phyloP scores from a whole-genome alignment of 2,797 vertebrate genomes.

The Pseudochirops cupreus region DNA sequence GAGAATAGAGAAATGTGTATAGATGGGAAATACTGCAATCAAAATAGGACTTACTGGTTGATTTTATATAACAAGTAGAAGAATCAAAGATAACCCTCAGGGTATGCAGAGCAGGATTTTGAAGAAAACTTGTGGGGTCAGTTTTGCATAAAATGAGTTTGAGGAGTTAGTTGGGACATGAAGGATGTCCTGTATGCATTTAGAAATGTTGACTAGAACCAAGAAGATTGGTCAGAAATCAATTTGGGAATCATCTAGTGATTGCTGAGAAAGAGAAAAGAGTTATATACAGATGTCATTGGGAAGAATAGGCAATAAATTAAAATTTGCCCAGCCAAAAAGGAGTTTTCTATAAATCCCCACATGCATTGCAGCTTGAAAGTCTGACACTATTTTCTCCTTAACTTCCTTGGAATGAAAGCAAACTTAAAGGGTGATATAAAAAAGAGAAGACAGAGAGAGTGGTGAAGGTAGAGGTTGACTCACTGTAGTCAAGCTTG shows the following conservation, averaged over 20 bases:
- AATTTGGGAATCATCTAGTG: background rate
- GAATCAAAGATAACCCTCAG: background rate
- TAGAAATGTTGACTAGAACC: background rate
- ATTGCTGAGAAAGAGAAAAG: background rate
- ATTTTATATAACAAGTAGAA: background rate
- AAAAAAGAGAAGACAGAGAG: background rate
- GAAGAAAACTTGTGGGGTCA: no score
- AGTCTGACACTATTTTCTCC: background rate
- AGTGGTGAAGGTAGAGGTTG: background rate
- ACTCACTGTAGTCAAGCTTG: background rate
- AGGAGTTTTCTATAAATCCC: background rate
- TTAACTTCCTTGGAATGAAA: background rate
- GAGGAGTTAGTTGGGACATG: no score
- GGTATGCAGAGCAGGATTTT: no score
- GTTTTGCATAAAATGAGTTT: no score
- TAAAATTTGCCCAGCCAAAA: background rate
- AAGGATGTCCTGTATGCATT: no score
- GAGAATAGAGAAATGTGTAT: background rate
- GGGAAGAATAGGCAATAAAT: background rate
- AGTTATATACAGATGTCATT: background rate
- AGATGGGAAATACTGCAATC: background rate
- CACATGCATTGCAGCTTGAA: background rate
- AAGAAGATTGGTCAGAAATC: background rate
- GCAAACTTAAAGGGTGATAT: background rate
- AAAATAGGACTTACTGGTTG: background rate